Conservation (phyloP, 1,140 invertebrate species). For the Pogonus chalceus region DNA sequence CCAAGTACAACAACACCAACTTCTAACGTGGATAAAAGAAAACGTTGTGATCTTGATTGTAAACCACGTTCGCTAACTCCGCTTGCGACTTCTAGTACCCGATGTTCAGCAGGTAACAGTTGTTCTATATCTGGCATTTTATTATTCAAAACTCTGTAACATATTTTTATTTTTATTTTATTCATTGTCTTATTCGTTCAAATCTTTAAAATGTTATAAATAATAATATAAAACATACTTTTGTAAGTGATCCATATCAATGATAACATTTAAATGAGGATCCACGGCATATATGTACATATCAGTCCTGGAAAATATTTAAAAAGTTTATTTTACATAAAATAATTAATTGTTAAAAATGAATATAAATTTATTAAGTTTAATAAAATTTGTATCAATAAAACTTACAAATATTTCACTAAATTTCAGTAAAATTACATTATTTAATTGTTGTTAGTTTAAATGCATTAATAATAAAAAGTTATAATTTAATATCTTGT, state of each 20-base stretch:
- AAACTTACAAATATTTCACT: no score
- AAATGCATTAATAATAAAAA: no score
- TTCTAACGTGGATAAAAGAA: constrained; percentile 61
- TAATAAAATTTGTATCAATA: no score
- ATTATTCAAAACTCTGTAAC: constrained; percentile 49
- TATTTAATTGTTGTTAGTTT: neutral
- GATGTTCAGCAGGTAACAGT: constrained; percentile 42
- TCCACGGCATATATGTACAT: constrained; percentile 77
- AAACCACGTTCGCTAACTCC: constrained; percentile 29
- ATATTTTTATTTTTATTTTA: no score
- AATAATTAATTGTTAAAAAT: constrained; percentile 2
- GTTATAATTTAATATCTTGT: neutral
- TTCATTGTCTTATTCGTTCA: neutral
- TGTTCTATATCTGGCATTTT: constrained; percentile 50
- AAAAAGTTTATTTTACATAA: constrained; percentile 10
- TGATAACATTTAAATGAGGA: constrained; percentile 63
- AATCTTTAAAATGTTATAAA: neutral
- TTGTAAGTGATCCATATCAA: constrained; percentile 68
- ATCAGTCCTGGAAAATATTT: constrained; percentile 56
- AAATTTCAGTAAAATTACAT: no score
- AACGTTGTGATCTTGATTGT: constrained; percentile 36
- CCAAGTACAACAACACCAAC: constrained; percentile 67
- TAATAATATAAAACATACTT: constrained; percentile 43
- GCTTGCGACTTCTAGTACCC: constrained; percentile 44
- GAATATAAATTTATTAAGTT: neutral